These are phyloP conservation scores for Tragelaphus eurycerus DNA, from an alignment of 2,797 vertebrate species.

Conservation along the genomic window DNA sequence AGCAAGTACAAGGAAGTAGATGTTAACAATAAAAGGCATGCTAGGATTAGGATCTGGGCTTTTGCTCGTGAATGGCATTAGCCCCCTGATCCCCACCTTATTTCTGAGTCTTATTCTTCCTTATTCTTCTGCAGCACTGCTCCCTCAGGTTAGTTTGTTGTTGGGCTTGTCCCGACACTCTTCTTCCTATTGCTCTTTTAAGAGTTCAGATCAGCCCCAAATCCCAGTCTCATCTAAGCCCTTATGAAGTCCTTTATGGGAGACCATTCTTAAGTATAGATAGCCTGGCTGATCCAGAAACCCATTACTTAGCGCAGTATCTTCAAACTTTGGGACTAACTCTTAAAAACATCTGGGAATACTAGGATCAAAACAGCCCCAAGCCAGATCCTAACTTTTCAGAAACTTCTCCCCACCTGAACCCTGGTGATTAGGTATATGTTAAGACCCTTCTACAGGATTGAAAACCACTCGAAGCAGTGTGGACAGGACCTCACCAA, in stretches of 20 bases:
- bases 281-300: background rate
- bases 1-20: background rate
- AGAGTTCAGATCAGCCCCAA: accelerated
- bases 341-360: background rate
- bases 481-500: background rate
- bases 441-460: background rate
- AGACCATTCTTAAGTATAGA: background rate
- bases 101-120: background rate
- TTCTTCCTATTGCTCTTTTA: background rate
- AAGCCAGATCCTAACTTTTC: background rate
- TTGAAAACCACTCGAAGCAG: background rate
- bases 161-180: background rate
- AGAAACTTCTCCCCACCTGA: background rate
- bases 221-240: background rate
- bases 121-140: background rate
- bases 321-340: background rate
- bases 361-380: background rate
- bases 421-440: background rate
- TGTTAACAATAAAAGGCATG: background rate
- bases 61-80: background rate
- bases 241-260: background rate
- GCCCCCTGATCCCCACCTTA: background rate
- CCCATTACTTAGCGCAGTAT: background rate
- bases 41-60: background rate
- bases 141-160: background rate